Percentiles rank a stretch among this genome's conserved stretches.
Conservation (phyloP, 2,797 vertebrate genomes). For the Anguilla obscura region DNA sequence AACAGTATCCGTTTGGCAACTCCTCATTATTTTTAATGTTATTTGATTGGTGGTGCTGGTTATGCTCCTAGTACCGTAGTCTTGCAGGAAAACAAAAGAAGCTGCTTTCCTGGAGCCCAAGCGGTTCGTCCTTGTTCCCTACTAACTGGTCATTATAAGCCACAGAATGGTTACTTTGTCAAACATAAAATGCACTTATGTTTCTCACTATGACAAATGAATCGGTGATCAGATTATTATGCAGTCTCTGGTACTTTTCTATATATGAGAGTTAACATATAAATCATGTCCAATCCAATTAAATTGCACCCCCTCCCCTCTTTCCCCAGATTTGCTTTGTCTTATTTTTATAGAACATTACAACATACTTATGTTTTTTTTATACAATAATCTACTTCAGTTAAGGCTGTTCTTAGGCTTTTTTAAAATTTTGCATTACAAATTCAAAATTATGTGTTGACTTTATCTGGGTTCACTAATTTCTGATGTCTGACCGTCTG, state of each 20-base stretch:
- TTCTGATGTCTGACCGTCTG: too few relatives aligned
- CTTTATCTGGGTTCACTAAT: background rate
- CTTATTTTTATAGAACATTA: too few relatives aligned
- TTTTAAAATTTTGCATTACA: background rate
- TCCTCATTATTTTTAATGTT: background rate
- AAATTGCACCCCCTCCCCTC: slow-evolving; percentile 2
- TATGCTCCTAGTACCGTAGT: background rate
- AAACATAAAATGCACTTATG: background rate
- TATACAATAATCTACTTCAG: background rate
- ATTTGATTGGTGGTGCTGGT: background rate
- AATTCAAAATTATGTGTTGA: background rate
- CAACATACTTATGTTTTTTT: too few relatives aligned
- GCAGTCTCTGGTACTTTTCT: background rate
- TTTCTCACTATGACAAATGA: slow-evolving; percentile 7
- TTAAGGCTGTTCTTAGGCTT: background rate
- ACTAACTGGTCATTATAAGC: background rate
- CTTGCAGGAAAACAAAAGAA: background rate
- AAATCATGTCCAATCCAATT: slow-evolving; percentile 15
- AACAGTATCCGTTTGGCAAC: background rate
- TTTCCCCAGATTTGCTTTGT: too few relatives aligned
- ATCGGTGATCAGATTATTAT: background rate
- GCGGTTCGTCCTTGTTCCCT: background rate
- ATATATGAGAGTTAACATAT: slow-evolving; percentile 7
- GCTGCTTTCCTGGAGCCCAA: background rate
- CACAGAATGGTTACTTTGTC: background rate